phyloP scores from a whole-genome alignment of 2,113 vertebrate genomes.

The Cygnus buccinator region DNA sequence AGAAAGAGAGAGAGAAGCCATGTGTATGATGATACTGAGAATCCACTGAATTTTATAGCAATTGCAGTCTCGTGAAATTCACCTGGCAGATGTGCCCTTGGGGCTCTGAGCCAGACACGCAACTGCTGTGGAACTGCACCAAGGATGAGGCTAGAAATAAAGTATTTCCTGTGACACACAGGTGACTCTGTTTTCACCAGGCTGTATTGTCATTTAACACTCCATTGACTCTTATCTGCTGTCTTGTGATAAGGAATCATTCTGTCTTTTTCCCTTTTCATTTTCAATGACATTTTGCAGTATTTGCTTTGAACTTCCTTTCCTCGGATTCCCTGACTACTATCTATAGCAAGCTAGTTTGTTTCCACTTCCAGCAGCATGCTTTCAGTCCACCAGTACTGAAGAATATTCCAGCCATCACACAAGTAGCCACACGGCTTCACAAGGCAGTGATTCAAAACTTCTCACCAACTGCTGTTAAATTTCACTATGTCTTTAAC shows the following conservation, averaged over 20 bases:
- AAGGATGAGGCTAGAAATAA: background rate
- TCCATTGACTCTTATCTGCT: background rate
- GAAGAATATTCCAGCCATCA: conserved; percentile 53
- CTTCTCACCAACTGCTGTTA: conserved; percentile 80
- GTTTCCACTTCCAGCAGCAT: conserved; percentile 75
- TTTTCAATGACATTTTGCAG: conserved; percentile 84
- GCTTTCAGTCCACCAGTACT: conserved; percentile 70
- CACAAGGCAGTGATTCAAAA: conserved; percentile 77
- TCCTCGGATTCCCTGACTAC: conserved; percentile 73
- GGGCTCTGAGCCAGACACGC: background rate
- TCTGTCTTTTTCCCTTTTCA: background rate
- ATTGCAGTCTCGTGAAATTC: background rate
- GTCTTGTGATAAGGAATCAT: background rate
- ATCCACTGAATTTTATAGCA: background rate
- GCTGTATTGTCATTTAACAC: background rate
- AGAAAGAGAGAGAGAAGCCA: background rate
- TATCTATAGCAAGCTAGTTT: conserved; percentile 82
- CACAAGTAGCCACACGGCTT: conserved; percentile 76
- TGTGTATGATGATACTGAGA: background rate
- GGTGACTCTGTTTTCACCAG: background rate
- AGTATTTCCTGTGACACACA: background rate
- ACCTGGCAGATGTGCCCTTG: background rate
- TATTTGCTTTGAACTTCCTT: conserved; percentile 84
- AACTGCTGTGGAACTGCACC: background rate
- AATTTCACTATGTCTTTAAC: conserved; percentile 85